Percentiles rank a stretch among this genome's conserved stretches.
Conservation (phyloP, 2,888 invertebrate genomes). For the Ecliptopera silaceata region DNA sequence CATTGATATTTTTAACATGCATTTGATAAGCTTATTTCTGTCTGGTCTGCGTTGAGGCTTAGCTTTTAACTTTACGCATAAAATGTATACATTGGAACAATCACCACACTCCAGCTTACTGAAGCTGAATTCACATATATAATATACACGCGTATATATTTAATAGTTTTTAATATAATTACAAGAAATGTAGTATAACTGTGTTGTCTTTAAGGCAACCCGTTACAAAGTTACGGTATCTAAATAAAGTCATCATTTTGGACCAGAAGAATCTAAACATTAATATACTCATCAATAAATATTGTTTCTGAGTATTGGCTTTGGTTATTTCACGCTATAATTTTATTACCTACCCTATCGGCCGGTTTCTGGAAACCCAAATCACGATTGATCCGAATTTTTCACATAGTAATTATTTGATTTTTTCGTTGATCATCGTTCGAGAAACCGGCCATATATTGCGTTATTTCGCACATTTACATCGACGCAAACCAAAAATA, state of each 20-base stretch:
- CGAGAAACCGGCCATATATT: too few species aligned
- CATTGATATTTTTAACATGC: too few species aligned
- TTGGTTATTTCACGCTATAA: constrained; percentile 69
- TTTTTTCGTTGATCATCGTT: too few species aligned
- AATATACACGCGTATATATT: background rate
- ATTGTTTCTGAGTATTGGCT: constrained; percentile 67
- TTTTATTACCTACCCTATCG: constrained; percentile 63
- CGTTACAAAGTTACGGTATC: background rate
- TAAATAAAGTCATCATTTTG: constrained; percentile 2
- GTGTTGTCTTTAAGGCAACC: constrained; percentile 4
- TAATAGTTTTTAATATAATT: background rate
- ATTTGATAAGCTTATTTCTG: background rate
- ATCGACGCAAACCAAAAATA: constrained; percentile 16
- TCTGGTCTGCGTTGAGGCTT: background rate
- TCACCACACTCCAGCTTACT: constrained; percentile 3
- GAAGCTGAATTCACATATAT: constrained; percentile 18
- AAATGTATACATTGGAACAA: background rate
- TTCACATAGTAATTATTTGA: too few species aligned
- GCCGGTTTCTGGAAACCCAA: too few species aligned
- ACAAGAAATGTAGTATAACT: background rate
- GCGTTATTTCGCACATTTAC: constrained; percentile 25
- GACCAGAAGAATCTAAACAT: constrained; percentile 10
- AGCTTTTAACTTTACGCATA: constrained; percentile 17
- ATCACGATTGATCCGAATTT: too few species aligned
- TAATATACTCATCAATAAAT: constrained; percentile 45